Conservation (phyloP, 2,797 vertebrate genomes). For the Acipenser transmontanus region DNA sequence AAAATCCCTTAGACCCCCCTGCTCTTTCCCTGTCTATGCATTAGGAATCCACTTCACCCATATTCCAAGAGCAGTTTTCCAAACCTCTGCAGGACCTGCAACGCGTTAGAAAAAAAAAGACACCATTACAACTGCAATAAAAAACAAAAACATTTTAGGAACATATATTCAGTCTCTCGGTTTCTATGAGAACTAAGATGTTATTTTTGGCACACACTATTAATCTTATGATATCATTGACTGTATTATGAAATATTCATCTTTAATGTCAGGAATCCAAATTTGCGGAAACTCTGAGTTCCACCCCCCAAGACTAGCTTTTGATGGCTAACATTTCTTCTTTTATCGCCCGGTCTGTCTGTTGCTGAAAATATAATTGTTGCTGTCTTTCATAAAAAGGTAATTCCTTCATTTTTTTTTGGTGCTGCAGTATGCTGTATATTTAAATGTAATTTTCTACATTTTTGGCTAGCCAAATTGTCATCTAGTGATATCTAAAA, state of each 20-base stretch:
- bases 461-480: too few relatives aligned
- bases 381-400: slow-evolving; percentile 11
- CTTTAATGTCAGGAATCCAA: slow-evolving; percentile 7
- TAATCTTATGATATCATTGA: slow-evolving; percentile 38
- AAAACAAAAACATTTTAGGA: slow-evolving; percentile 14
- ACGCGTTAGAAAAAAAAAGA: slow-evolving; percentile 11
- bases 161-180: slow-evolving; percentile 14
- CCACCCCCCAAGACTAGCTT: slow-evolving; percentile 20
- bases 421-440: neutral
- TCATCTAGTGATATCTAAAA: too few relatives aligned
- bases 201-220: slow-evolving; percentile 38
- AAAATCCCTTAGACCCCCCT: neutral
- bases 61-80: slow-evolving; percentile 2
- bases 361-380: slow-evolving; percentile 16
- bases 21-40: slow-evolving; percentile 15
- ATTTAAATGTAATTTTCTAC: neutral
- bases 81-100: slow-evolving; percentile 7
- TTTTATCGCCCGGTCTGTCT: slow-evolving; percentile 27
- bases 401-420: neutral
- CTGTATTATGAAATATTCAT: slow-evolving; percentile 24
- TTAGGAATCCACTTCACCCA: slow-evolving; percentile 4
- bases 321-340: slow-evolving; percentile 32
- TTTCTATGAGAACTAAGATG: slow-evolving; percentile 33
- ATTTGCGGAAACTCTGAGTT: slow-evolving; percentile 25
- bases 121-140: slow-evolving; percentile 26